Evolutionary conservation across 1,140 invertebrate genomes (phyloP), one percentile per base, ranked within the genome.

Genomic region (Camponotus vicinus): DNA sequence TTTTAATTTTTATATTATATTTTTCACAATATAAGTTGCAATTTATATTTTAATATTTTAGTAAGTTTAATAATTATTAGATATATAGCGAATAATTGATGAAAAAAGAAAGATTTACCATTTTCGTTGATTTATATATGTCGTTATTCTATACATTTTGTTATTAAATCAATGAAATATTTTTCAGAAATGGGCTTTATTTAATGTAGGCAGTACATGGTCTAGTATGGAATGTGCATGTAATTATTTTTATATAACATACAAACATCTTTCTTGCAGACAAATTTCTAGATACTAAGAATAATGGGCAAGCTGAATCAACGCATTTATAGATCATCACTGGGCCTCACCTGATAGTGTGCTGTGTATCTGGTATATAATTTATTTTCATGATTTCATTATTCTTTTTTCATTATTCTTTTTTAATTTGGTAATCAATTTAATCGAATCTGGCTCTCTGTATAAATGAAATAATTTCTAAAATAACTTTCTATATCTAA

Each of bases 241-340:
- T 69, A 87, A 67, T 89, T 90, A 88, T 92, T 89, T 88, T 87
- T 90, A 71, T 93, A 49, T 89, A 93, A 92, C 86, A 88, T 92
- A 90, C 86, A 91, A 91, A 93, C 89, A 92, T 95, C 90, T 95
- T 95, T 95, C 93, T 95, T 95, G 55, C 95, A 95, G 95, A 94
- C 86, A 93, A 94, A 89, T 94, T 89, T 95, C 92, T 95, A 94
- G 94, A 95, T 91, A 94, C 94, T 95, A 95, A 95, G 92, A 93
- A 95, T 94, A 95, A 94, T 91, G 94, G 94, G 86, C 93, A 94
- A 93, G 94, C 94, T 88, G 95, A 95, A 95, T 95, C 95, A 91
- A 95, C 94, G 92, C 92, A 90, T 95, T 95, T 95, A 92, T 95
- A 95, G 92, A 94, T 91, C 92, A 94, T 92, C 94, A 92, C 84